Evolutionary conservation across 2,113 vertebrate genomes (phyloP), one percentile per base, ranked within the genome.

Genomic region (Etheostoma spectabile): DNA sequence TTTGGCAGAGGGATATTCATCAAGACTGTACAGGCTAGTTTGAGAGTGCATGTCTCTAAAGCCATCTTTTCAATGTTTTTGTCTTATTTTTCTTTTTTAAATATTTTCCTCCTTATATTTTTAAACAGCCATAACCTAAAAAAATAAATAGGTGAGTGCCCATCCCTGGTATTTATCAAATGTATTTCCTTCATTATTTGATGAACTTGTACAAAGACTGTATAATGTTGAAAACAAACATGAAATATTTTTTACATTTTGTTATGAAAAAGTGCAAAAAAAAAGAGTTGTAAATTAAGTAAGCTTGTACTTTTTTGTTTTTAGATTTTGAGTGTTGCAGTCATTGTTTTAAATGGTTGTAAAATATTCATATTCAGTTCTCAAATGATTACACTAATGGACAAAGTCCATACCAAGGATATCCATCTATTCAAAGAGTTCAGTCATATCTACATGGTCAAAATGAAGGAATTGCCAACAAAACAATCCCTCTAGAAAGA

Each of bases 311-410:
- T 79, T 88, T 90, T 80, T 76, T 71, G 84, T 70, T 79, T 80
- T 83, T 59, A 64, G 84, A 79, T 88, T 92, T 90, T 77, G 49
- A 81, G 88, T 90, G 88, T 92, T 93, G 88, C 95, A 95, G 95
- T 96, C 94, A 96, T 96, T 96, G 94, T 96, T 96, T 96, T 95
- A 95, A 96, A 95, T 96, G 95, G 94, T 96, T 96, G 94, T 96
- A 89, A 94, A 91, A 87, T 87, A 74, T 76, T 84, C 83, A 86
- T 86, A 74, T 81, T 89, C 63, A 75, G 64, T 91, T 92, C 49
- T 89, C 69, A 82, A 74, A 77, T 80, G 35, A 79, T 88, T 82
- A 93, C 92, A 91, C 90, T 93, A 92, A 91, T 71, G 78, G 67
- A 74, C 71, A 80, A 42, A 62, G 66, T 84, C 87, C 61, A 81